phyloP scores from a whole-genome alignment of 2,113 vertebrate genomes.

The Charadrius vociferus region DNA sequence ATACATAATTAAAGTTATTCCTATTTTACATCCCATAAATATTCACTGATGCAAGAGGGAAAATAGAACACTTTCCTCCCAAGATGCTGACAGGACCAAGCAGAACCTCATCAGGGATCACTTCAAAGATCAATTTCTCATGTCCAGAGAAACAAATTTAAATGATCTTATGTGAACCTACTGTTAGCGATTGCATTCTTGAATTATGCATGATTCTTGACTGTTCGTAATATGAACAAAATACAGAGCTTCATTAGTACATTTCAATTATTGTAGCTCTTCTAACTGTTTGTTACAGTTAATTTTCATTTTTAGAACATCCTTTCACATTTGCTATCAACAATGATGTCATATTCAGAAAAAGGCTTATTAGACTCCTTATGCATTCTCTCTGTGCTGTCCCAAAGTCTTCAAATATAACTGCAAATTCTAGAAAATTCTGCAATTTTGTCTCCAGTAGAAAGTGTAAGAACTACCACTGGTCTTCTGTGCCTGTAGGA shows the following conservation, averaged over 20 bases:
- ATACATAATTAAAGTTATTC: slow-evolving; percentile 62
- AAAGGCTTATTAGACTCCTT: neutral
- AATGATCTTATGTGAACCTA: slow-evolving; percentile 16
- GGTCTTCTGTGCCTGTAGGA: neutral
- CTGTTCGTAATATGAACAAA: slow-evolving; percentile 42
- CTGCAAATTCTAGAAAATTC: neutral
- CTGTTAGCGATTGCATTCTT: neutral
- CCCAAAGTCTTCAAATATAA: neutral
- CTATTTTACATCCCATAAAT: slow-evolving; percentile 49
- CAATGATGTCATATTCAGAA: neutral
- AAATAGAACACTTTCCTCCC: slow-evolving; percentile 16
- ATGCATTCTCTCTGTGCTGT: neutral
- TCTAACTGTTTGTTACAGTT: neutral
- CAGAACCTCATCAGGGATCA: slow-evolving; percentile 32
- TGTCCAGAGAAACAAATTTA: slow-evolving; percentile 36
- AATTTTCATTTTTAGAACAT: slow-evolving; percentile 15
- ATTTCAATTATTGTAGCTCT: slow-evolving; percentile 40
- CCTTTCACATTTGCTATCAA: neutral
- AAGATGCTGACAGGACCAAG: neutral
- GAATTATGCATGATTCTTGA: slow-evolving; percentile 49
- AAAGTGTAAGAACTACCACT: neutral
- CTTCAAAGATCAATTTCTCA: slow-evolving; percentile 58
- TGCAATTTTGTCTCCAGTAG: neutral
- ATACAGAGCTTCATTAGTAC: slow-evolving; percentile 28
- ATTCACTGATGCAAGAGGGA: slow-evolving; percentile 36